Evolutionary conservation across 1,140 invertebrate genomes (phyloP).

Genomic region (Diploscapter pachys): DNA sequence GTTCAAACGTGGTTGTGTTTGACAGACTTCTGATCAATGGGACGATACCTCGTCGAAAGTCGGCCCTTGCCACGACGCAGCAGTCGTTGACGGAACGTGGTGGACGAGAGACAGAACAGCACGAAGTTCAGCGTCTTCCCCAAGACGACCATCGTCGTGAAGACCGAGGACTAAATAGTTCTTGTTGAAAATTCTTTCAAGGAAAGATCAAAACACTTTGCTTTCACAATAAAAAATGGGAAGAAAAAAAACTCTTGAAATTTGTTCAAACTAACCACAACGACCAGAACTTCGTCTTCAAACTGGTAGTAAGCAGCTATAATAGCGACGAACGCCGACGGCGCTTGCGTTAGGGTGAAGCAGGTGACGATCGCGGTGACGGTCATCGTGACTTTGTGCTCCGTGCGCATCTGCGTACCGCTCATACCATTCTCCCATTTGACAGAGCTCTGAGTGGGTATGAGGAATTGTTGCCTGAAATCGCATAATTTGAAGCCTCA

Average conservation of each 20-base stretch:
- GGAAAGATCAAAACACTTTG: background rate
- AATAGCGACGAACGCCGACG: conserved; percentile 35
- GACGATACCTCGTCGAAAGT: no score
- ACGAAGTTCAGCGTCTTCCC: conserved; percentile 34
- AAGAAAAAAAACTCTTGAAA: background rate
- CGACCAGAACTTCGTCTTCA: conserved; percentile 16
- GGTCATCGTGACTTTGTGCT: conserved; percentile 40
- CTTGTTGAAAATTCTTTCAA: background rate
- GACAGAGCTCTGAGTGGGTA: conserved; percentile 12
- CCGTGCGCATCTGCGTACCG: conserved; percentile 25
- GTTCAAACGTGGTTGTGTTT: no score
- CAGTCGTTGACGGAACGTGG: conserved; percentile 31
- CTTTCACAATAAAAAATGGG: no score
- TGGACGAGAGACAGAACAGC: conserved; percentile 34
- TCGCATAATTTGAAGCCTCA: background rate
- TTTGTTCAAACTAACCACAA: conserved; percentile 9
- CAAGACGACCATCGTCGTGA: conserved; percentile 20
- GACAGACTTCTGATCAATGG: no score
- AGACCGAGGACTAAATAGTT: conserved; percentile 17
- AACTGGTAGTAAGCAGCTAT: conserved; percentile 23
- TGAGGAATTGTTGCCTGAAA: conserved; percentile 32
- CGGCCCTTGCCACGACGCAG: conserved; percentile 14
- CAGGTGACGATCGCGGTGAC: conserved; percentile 39
- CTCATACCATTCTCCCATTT: conserved; percentile 24
- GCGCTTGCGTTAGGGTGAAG: conserved; percentile 41